A percentile compares a stretch with the other conserved stretches of the same genome.
Conservation (phyloP, 2,113 vertebrate genomes). For the Scophthalmus maximus region DNA sequence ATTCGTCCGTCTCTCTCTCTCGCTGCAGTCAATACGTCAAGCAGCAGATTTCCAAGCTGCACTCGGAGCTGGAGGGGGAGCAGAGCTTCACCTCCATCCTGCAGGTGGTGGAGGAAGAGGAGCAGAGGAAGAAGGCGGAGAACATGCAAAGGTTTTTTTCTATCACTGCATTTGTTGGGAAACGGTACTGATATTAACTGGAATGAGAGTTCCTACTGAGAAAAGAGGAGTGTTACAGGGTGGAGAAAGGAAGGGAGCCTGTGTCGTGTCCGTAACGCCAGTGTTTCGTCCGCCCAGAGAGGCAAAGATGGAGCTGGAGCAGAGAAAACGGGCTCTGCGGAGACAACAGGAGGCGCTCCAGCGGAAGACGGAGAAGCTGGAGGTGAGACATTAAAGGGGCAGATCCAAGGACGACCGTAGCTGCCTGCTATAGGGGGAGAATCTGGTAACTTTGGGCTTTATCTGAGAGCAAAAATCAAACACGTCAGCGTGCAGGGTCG, state of each 20-base stretch:
- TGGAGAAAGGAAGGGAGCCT: too few relatives aligned
- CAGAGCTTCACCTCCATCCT: constrained; percentile 47
- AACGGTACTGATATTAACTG: too few relatives aligned
- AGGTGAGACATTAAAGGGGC: constrained; percentile 34
- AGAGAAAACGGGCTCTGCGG: neutral
- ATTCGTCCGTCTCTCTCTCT: constrained; percentile 2
- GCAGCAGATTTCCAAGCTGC: constrained; percentile 35
- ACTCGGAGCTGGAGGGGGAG: constrained; percentile 50
- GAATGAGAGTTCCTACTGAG: too few relatives aligned
- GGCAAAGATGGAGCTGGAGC: constrained; percentile 7
- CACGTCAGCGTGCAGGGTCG: neutral
- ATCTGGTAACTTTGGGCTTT: too few relatives aligned
- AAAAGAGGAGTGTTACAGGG: too few relatives aligned
- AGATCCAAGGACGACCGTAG: neutral
- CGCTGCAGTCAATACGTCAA: constrained; percentile 47
- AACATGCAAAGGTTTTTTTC: constrained; percentile 44
- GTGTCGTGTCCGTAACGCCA: constrained; percentile 12
- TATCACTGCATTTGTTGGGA: too few relatives aligned
- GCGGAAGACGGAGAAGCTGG: constrained; percentile 14
- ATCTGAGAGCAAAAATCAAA: neutral
- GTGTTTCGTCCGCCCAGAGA: constrained; percentile 29
- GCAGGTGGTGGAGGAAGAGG: constrained; percentile 32
- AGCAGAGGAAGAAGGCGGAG: constrained; percentile 25
- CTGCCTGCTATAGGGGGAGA: too few relatives aligned
- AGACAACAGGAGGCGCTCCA: constrained; percentile 1